phyloP scores from a whole-genome alignment of 1,140 invertebrate genomes.

The Cotesia chilonis region DNA sequence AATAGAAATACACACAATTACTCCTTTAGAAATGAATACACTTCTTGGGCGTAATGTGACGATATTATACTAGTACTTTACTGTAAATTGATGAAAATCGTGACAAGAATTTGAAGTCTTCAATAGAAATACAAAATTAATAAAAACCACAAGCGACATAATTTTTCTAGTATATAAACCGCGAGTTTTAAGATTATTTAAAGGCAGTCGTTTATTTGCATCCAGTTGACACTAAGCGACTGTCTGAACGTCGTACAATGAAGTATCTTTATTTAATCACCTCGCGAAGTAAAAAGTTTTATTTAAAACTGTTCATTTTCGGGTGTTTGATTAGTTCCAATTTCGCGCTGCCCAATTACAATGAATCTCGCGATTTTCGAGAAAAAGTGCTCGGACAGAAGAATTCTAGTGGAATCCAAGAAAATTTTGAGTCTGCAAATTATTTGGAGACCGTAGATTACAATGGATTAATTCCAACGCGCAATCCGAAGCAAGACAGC shows the following conservation, averaged over 20 bases:
- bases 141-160: conserved; percentile 50
- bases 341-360: not conserved
- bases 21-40: not conserved
- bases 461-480: no score
- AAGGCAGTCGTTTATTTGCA: conserved; percentile 31
- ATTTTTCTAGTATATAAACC: conserved; percentile 60
- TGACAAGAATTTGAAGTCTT: conserved; percentile 48
- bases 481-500: no score
- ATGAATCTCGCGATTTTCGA: not conserved
- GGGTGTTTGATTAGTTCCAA: conserved; percentile 26
- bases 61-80: conserved; percentile 16
- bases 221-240: not conserved
- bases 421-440: no score
- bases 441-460: no score
- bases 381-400: no score
- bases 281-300: not conserved
- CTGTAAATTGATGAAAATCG: conserved; percentile 57
- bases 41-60: not conserved
- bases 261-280: not conserved
- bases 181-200: not conserved
- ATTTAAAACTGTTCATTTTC: not conserved
- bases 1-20: no score
- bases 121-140: conserved; percentile 46
- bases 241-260: conserved; percentile 1
- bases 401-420: no score